Evolutionary conservation across 2,113 vertebrate species (phyloP), one percentile per base, ranked within the genome.

Genomic region (Parus major): DNA sequence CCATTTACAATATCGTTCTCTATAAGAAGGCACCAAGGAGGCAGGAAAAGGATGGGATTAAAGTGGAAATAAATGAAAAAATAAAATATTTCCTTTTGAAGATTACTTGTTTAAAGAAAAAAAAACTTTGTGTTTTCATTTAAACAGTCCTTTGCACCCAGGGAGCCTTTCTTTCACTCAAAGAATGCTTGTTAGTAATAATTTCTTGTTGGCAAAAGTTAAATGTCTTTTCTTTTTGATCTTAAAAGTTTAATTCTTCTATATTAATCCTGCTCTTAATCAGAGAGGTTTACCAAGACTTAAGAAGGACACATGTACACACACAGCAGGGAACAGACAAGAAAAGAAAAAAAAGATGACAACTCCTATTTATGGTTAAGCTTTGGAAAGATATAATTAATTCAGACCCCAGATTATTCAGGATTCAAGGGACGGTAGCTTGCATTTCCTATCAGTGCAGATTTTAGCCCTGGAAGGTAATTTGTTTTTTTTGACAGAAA

Each of bases 231-330:
- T 81, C 55, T 86, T 90, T 93, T 94, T 93, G 71, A 94, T 96
- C 86, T 95, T 93, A 83, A 92, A 95, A 70, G 66, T 97, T 93
- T 96, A 94, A 94, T 94, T 94, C 86, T 94, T 90, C 47, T 73
- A 21, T 93, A 86, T 95, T 97, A 97, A 97, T 93, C 95, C 76
- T 88, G 85, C 60, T 83, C 79, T 90, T 96, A 97, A 95, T 95
- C 90, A 95, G 71, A 93, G 82, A 94, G 88, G 73, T 94, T 97
- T 94, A 78, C 79, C 46, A 65, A 77, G 94, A 83, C 64, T 95
- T 95, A 90, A 94, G 79, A 97, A 86, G 71, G 88, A 86, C 88
- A 90, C 82, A 92, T 81, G 79, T 90, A 95, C 0, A 11, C 63
- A 73, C 94, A 77, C 92, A 93, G 92, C 94, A 92, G 82, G 95